Evolutionary conservation across 2,113 vertebrate genomes (phyloP).

Genomic region (Actenoides lindsayi): DNA sequence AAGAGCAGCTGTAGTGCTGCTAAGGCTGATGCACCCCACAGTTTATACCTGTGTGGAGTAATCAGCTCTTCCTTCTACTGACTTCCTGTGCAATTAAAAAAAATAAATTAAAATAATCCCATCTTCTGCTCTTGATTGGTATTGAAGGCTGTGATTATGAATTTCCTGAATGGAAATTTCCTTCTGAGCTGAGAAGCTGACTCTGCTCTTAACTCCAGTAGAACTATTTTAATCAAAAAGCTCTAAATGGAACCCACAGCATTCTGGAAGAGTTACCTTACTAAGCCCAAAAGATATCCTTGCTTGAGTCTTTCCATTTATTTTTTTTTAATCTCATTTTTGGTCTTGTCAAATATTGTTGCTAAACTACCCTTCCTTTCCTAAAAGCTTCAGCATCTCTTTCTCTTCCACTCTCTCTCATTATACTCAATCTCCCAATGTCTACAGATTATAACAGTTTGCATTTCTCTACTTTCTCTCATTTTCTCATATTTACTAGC

Average conservation of each 20-base stretch:
- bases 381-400: neutral
- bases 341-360: neutral
- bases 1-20: neutral
- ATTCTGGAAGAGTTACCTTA: neutral
- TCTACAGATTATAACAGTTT: neutral
- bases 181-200: neutral
- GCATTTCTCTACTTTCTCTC: neutral
- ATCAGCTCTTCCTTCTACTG: neutral
- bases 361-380: neutral
- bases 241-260: neutral
- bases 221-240: neutral
- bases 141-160: neutral
- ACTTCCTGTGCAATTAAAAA: neutral
- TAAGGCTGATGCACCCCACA: neutral
- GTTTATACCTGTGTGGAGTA: neutral
- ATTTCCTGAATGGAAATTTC: slow-evolving; percentile 13
- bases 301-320: neutral
- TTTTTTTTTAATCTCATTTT: neutral
- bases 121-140: neutral
- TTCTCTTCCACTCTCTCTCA: neutral
- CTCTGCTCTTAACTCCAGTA: neutral
- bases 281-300: neutral
- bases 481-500: neutral
- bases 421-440: neutral
- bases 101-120: neutral